Conservation (phyloP, 2,797 vertebrate species). For the Ctenochaetus hawaiiensis region DNA sequence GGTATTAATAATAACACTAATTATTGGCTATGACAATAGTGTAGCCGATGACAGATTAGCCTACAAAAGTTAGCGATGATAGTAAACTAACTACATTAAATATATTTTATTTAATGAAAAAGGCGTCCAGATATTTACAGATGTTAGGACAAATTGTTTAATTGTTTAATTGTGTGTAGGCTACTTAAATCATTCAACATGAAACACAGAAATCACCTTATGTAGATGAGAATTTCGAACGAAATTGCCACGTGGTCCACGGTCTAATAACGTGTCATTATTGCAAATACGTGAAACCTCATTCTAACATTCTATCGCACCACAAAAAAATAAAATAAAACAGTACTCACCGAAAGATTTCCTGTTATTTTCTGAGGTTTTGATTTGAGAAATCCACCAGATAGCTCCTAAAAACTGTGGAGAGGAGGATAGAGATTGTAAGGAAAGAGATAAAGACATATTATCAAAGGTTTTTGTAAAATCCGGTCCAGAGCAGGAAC, state of each 20-base stretch:
- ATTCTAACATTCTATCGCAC: neutral
- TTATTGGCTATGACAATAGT: too few relatives aligned
- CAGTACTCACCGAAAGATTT: conserved; percentile 84
- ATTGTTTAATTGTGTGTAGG: too few relatives aligned
- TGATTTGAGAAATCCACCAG: conserved; percentile 73
- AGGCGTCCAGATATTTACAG: too few relatives aligned
- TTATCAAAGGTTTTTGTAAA: conserved; percentile 73
- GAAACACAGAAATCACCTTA: neutral
- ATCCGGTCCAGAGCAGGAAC: conserved; percentile 73
- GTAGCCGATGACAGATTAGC: too few relatives aligned
- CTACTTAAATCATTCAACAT: neutral
- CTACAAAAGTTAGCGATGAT: too few relatives aligned
- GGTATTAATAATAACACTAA: too few relatives aligned
- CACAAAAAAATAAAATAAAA: neutral
- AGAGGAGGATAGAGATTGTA: neutral
- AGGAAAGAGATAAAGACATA: conserved; percentile 68
- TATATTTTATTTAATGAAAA: too few relatives aligned
- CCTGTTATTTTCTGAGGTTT: conserved; percentile 77
- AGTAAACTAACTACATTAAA: too few relatives aligned
- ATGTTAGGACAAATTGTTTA: too few relatives aligned
- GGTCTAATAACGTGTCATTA: neutral
- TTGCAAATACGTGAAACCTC: neutral
- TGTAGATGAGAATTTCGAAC: neutral
- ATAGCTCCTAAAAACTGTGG: conserved; percentile 80
- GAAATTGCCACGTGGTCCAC: neutral